These are phyloP conservation scores for Caenorhabditis remanei DNA, from an alignment of 1,140 invertebrate species.

Conservation along the genomic window DNA sequence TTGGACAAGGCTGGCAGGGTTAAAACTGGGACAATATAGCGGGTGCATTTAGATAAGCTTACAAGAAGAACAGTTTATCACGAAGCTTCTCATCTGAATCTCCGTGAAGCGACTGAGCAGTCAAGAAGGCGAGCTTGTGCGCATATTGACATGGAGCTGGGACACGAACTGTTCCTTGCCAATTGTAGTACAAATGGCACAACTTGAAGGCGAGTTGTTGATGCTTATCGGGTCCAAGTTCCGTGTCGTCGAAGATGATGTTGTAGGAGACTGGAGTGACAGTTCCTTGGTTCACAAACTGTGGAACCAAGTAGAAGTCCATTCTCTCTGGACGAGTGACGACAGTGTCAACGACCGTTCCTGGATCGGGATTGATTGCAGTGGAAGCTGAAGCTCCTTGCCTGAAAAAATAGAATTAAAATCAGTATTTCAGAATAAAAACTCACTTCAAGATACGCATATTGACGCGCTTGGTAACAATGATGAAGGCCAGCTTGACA, in stretches of 20 bases:
- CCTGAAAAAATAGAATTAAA: not conserved
- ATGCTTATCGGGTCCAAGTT: conserved; percentile 55
- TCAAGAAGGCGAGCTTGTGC: conserved; percentile 62
- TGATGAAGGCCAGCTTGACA: conserved; percentile 59
- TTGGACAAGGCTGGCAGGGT: not conserved
- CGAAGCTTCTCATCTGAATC: conserved; percentile 52
- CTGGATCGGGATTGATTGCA: conserved; percentile 58
- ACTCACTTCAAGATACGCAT: conserved; percentile 56
- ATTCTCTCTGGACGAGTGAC: conserved; percentile 61
- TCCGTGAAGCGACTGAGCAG: conserved; percentile 57
- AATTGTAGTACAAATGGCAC: conserved; percentile 63
- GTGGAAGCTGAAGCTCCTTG: not conserved
- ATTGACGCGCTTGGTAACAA: conserved; percentile 62
- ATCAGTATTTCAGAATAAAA: not conserved
- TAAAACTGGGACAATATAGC: not conserved
- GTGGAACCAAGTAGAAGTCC: conserved; percentile 65
- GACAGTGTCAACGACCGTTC: conserved; percentile 60
- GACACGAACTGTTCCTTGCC: conserved; percentile 64
- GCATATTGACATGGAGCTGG: conserved; percentile 62
- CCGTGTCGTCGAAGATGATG: conserved; percentile 58
- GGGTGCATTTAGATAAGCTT: not conserved
- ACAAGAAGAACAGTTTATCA: conserved; percentile 61
- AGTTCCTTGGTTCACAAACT: conserved; percentile 64
- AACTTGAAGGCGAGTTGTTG: conserved; percentile 65
- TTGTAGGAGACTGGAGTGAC: conserved; percentile 64